Evolutionary conservation across 1,140 invertebrate genomes (phyloP).

Genomic region (Octopus sinensis): DNA sequence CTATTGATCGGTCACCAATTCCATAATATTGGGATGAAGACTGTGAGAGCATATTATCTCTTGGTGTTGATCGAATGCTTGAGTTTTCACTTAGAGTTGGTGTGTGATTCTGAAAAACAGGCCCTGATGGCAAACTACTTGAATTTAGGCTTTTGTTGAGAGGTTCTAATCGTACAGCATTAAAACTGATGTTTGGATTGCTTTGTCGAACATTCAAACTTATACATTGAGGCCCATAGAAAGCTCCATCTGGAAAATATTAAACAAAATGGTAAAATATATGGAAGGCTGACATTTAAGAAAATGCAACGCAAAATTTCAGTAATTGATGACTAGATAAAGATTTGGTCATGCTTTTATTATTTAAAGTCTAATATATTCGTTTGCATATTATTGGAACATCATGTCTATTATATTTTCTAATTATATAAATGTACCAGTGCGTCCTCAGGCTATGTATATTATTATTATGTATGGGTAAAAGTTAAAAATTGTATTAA

Average conservation of each 20-base stretch:
- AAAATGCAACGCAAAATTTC: not conserved
- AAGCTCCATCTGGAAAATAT: slow-evolving; percentile 22
- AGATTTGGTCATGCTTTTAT: not conserved
- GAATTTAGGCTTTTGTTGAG: slow-evolving; percentile 21
- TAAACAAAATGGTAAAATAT: not conserved
- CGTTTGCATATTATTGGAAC: not conserved
- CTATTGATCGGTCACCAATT: slow-evolving; percentile 21
- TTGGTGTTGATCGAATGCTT: slow-evolving; percentile 40
- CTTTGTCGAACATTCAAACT: slow-evolving; percentile 21
- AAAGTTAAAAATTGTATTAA: no score
- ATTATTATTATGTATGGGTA: no score
- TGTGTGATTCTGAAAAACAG: slow-evolving; percentile 43
- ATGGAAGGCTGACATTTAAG: not conserved
- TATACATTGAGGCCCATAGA: slow-evolving; percentile 30
- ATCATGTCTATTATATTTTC: no score
- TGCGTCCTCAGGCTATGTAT: no score
- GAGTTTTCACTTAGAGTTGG: slow-evolving; percentile 54
- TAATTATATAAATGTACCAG: no score
- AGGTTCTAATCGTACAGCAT: slow-evolving; percentile 60
- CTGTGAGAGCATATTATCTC: slow-evolving; percentile 37
- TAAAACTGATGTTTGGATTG: slow-evolving; percentile 12
- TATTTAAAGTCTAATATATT: not conserved
- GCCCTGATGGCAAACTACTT: slow-evolving; percentile 31
- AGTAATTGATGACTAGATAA: not conserved
- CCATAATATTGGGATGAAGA: slow-evolving; percentile 25